Evolutionary conservation across 2,888 invertebrate species (phyloP).

Genomic region (Diarsia mendica): DNA sequence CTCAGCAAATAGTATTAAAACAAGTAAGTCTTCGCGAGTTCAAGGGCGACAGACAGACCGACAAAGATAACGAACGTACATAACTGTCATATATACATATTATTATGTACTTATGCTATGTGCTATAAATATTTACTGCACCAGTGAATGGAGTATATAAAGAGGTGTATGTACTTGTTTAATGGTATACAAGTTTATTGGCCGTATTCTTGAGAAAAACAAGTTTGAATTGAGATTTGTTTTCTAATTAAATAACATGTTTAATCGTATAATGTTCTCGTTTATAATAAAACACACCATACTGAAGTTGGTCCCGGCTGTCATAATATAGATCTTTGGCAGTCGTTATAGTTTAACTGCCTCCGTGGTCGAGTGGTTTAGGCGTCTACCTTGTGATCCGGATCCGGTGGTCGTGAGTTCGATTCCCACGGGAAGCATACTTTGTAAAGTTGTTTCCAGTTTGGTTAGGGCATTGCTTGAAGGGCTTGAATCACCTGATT

Average conservation of each 20-base stretch:
- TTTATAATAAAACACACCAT: too few species aligned
- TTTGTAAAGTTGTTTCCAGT: too few species aligned
- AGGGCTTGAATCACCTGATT: too few species aligned
- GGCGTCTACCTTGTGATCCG: too few species aligned
- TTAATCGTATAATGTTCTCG: neutral
- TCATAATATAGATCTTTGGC: too few species aligned
- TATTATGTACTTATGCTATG: neutral
- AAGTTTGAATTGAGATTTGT: neutral
- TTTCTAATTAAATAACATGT: neutral
- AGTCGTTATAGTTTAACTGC: too few species aligned
- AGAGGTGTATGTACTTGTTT: slow-evolving; percentile 1
- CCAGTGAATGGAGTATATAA: slow-evolving; percentile 20
- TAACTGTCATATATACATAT: slow-evolving; percentile 32
- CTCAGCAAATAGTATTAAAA: slow-evolving; percentile 62
- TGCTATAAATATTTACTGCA: slow-evolving; percentile 32
- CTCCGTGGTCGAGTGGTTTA: too few species aligned
- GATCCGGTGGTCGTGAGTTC: too few species aligned
- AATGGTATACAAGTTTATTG: slow-evolving; percentile 10
- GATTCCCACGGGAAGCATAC: too few species aligned
- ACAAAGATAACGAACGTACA: slow-evolving; percentile 61
- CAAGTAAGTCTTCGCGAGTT: slow-evolving; percentile 70
- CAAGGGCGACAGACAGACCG: slow-evolving; percentile 66
- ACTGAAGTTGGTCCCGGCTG: too few species aligned
- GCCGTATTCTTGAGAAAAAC: slow-evolving; percentile 24
- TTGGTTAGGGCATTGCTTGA: too few species aligned